A percentile compares a stretch with the other conserved stretches of the same genome.
Evolutionary conservation across 2,888 invertebrate genomes (phyloP).

Genomic region (Sepiola atlantica): DNA sequence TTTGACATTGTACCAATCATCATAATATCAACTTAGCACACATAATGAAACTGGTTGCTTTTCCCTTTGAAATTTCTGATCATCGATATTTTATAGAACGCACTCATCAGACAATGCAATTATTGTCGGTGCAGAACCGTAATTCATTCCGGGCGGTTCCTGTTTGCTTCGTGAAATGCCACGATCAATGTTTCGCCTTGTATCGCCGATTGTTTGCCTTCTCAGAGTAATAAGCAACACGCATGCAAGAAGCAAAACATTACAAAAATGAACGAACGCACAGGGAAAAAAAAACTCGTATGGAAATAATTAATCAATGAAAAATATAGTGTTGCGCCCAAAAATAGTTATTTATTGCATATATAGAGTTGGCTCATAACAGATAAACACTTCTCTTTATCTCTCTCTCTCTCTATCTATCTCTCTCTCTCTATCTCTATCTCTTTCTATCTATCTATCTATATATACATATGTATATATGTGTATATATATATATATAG

Average conservation of each 20-base stretch:
- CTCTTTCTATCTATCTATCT: too few species aligned
- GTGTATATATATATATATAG: too few species aligned
- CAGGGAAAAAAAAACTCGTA: neutral
- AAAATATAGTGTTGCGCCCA: neutral
- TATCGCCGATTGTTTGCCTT: neutral
- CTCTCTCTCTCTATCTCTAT: too few species aligned
- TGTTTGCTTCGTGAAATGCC: neutral
- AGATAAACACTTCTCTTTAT: neutral
- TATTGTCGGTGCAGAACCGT: neutral
- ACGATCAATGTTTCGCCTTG: neutral
- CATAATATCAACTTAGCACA: neutral
- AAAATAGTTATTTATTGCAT: neutral
- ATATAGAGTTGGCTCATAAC: neutral
- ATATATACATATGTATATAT: too few species aligned
- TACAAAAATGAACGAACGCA: neutral
- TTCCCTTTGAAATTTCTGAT: neutral
- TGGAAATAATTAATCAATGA: neutral
- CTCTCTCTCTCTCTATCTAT: too few species aligned
- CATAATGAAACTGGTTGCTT: neutral
- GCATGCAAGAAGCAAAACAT: neutral
- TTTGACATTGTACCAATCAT: neutral
- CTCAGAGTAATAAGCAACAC: neutral
- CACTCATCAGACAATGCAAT: neutral
- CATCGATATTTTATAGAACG: neutral
- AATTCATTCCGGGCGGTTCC: constrained; percentile 4